phyloP scores from a whole-genome alignment of 2,888 invertebrate species.

The Plagodis dolabraria region DNA sequence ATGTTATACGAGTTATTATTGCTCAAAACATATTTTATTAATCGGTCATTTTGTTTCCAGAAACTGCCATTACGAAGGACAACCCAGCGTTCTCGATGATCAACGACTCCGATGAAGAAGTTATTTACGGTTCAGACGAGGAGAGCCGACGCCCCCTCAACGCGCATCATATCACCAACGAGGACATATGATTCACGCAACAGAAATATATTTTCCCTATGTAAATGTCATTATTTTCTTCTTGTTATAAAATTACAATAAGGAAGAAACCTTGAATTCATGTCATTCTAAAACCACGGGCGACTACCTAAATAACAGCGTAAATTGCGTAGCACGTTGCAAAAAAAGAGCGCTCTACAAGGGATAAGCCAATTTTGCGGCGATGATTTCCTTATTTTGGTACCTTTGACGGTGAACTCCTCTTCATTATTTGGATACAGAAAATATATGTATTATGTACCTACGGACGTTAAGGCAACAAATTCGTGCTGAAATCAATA shows the following conservation, averaged over 20 bases:
- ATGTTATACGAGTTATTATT: too few species aligned
- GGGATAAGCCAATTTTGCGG: too few species aligned
- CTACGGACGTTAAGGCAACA: too few species aligned
- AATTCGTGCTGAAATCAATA: too few species aligned
- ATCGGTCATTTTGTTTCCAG: slow-evolving; percentile 79
- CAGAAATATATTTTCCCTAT: slow-evolving; percentile 35
- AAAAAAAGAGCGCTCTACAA: too few species aligned
- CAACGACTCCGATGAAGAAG: slow-evolving; percentile 98
- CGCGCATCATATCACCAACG: slow-evolving; percentile 87
- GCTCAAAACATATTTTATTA: too few species aligned
- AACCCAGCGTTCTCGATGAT: slow-evolving; percentile 99
- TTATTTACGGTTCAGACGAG: slow-evolving; percentile 96
- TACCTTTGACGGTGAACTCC: too few species aligned
- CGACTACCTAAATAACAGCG: too few species aligned
- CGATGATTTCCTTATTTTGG: too few species aligned
- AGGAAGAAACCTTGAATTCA: slow-evolving; percentile 20
- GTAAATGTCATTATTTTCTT: slow-evolving; percentile 29
- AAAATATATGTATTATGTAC: too few species aligned
- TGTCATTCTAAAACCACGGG: not conserved
- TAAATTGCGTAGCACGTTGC: too few species aligned
- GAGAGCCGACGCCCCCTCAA: slow-evolving; percentile 93
- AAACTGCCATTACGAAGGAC: slow-evolving; percentile 96
- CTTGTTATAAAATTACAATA: slow-evolving; percentile 34
- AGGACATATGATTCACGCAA: slow-evolving; percentile 69
- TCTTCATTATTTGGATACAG: too few species aligned